Percentiles rank a stretch among this genome's conserved stretches.
Evolutionary conservation across 2,797 vertebrate species (phyloP).

Genomic region (Bradypodion ventrale): DNA sequence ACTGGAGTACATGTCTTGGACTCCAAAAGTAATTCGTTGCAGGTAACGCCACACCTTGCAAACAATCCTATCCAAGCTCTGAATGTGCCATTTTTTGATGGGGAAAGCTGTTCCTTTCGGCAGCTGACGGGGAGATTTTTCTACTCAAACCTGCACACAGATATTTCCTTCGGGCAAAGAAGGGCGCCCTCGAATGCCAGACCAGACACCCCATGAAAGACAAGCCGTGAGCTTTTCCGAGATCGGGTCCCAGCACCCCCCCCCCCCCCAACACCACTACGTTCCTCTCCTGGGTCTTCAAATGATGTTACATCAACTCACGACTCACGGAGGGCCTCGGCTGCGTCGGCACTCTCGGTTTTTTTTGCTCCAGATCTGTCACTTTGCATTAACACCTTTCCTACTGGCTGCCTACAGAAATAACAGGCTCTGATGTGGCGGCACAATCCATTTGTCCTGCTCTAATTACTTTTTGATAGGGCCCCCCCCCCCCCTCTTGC

Average conservation of each 20-base stretch:
- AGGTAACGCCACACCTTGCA: too few species aligned
- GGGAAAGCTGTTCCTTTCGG: too few species aligned
- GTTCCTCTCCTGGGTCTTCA: constrained; percentile 71
- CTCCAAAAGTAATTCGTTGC: too few species aligned
- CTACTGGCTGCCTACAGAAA: constrained; percentile 92
- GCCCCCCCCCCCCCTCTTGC: constrained; percentile 81
- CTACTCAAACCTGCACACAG: too few species aligned
- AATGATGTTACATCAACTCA: constrained; percentile 71
- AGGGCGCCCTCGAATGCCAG: constrained; percentile 17
- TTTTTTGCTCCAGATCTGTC: constrained; percentile 92
- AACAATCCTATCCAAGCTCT: too few species aligned
- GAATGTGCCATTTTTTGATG: too few species aligned
- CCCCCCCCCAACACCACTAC: too few species aligned
- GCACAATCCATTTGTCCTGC: constrained; percentile 93
- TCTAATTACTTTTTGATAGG: constrained; percentile 90
- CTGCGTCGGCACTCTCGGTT: constrained; percentile 84
- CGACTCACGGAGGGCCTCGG: constrained; percentile 54
- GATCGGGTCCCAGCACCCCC: constrained; percentile 40
- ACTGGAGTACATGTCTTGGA: too few species aligned
- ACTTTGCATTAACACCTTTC: constrained; percentile 92
- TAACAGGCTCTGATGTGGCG: constrained; percentile 92
- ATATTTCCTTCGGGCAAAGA: neutral
- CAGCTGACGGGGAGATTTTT: too few species aligned
- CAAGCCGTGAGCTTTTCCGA: constrained; percentile 59
- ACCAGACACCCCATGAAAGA: constrained; percentile 62